A percentile compares a stretch with the other conserved stretches of the same genome.
Conservation (phyloP, 1,140 invertebrate genomes). For the Heliconius congener region DNA sequence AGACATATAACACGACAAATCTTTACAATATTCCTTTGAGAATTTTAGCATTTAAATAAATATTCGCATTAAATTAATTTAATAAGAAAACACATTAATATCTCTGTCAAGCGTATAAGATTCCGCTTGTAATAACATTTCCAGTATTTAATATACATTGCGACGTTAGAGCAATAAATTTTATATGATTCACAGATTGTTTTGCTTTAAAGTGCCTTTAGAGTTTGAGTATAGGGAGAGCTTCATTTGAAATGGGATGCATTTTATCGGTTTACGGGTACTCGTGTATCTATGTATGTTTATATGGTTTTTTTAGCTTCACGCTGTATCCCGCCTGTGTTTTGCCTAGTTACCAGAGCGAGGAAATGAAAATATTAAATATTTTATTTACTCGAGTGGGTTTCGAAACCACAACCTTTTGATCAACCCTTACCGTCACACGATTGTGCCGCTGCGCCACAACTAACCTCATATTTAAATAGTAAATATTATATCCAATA, state of each 20-base stretch:
- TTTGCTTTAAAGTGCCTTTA: conserved; percentile 34
- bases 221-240: conserved; percentile 16
- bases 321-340: too few species aligned
- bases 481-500: too few species aligned
- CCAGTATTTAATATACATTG: conserved; percentile 32
- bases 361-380: too few species aligned
- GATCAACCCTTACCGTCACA: too few species aligned
- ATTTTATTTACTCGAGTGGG: too few species aligned
- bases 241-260: conserved; percentile 36
- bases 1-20: too few species aligned
- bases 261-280: conserved; percentile 32
- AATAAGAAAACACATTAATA: conserved; percentile 18
- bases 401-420: too few species aligned
- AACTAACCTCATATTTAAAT: too few species aligned
- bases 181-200: conserved; percentile 38
- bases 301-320: too few species aligned
- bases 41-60: neutral
- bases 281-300: too few species aligned
- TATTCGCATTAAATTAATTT: neutral
- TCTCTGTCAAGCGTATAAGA: conserved; percentile 7
- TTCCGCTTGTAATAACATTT: conserved; percentile 7
- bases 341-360: too few species aligned
- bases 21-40: neutral
- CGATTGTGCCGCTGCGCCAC: too few species aligned
- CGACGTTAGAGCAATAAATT: conserved; percentile 41